These are phyloP conservation scores for Campylomormyrus tamandua DNA, from an alignment of 2,113 vertebrate species.

Conservation along the genomic window DNA sequence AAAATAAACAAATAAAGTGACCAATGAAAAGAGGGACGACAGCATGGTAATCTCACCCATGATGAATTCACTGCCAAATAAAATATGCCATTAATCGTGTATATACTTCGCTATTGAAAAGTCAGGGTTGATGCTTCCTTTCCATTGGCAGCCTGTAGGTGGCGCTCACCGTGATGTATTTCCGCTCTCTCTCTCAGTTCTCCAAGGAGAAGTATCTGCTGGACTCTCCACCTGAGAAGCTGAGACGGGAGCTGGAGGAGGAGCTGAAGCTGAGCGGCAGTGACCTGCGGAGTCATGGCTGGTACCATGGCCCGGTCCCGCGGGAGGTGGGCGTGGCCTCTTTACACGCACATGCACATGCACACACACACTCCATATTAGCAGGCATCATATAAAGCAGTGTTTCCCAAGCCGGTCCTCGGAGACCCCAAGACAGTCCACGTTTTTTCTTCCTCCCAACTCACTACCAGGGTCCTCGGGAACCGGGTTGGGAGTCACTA, in stretches of 20 bases:
- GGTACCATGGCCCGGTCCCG: conserved; percentile 96
- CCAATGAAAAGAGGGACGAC: not conserved
- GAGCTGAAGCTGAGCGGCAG: conserved; percentile 89
- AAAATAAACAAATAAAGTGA: not conserved
- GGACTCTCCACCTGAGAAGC: conserved; percentile 89
- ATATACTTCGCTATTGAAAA: not conserved
- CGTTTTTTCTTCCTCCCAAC: not conserved
- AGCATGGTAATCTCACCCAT: not conserved
- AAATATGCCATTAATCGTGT: not conserved
- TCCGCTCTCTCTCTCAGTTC: conserved; percentile 62
- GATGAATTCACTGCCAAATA: not conserved
- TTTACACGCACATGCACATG: not conserved
- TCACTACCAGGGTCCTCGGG: not conserved
- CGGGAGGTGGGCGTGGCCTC: conserved; percentile 72
- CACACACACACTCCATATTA: not conserved
- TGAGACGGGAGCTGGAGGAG: conserved; percentile 91
- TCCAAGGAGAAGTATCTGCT: conserved; percentile 98
- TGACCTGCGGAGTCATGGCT: conserved; percentile 90
- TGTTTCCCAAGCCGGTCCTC: not conserved
- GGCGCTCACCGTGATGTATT: not conserved
- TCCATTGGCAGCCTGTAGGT: not conserved
- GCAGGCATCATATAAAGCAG: not conserved
- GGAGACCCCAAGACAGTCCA: not conserved
- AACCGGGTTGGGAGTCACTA: not conserved
- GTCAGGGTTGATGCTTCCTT: not conserved